These are phyloP conservation scores for Eupithecia abbreviata DNA, from an alignment of 2,888 invertebrate species.

Conservation along the genomic window DNA sequence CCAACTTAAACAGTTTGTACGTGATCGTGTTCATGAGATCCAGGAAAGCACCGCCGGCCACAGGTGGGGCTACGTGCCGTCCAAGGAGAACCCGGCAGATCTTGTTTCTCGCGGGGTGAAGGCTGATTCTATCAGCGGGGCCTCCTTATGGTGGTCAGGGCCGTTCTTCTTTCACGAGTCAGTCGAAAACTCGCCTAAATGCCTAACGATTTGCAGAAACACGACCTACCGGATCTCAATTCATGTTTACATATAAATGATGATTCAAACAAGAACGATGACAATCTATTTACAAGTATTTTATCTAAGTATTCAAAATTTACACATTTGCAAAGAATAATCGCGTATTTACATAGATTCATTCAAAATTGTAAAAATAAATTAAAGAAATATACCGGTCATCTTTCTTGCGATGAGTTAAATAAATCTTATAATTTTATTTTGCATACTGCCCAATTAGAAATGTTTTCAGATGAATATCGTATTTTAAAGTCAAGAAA, in stretches of 20 bases:
- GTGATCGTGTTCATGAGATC: slow-evolving; percentile 47
- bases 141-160: no score
- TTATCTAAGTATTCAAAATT: no score
- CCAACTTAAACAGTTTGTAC: slow-evolving; percentile 43
- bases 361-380: no score
- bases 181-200: not conserved
- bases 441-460: slow-evolving; percentile 8
- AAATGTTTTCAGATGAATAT: slow-evolving; percentile 27
- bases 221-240: slow-evolving; percentile 13
- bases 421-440: slow-evolving; percentile 8
- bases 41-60: slow-evolving; percentile 37
- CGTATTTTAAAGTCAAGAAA: slow-evolving; percentile 16
- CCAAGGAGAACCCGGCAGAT: slow-evolving; percentile 46
- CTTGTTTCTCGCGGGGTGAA: slow-evolving; percentile 44
- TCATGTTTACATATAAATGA: not conserved
- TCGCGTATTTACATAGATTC: no score
- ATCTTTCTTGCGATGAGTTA: slow-evolving; percentile 23
- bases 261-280: no score
- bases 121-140: slow-evolving; percentile 37
- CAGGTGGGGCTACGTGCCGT: slow-evolving; percentile 45
- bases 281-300: no score
- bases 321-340: not conserved
- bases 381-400: no score
- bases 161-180: slow-evolving; percentile 41
- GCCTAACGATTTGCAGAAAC: slow-evolving; percentile 7